Evolutionary conservation across 2,797 vertebrate genomes (phyloP).

Genomic region (Sebastes hopkinsi): DNA sequence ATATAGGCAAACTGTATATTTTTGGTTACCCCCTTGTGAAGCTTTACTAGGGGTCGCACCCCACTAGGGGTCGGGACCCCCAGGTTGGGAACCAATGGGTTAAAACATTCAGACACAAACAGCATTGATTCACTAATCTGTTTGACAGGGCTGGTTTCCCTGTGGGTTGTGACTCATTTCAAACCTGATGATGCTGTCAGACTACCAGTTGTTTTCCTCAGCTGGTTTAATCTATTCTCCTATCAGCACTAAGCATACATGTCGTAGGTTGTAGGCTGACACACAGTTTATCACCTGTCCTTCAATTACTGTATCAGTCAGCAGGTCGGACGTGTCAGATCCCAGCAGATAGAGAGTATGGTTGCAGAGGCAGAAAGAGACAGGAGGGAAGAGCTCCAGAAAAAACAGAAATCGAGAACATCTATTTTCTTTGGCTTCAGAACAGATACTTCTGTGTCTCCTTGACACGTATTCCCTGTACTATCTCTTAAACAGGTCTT

Average conservation of each 20-base stretch:
- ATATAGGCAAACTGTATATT: too few species aligned
- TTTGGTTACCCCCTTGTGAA: too few species aligned
- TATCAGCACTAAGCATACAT: conserved; percentile 21
- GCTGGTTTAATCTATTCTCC: conserved; percentile 27
- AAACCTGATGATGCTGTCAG: conserved; percentile 14
- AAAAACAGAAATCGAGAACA: conserved; percentile 16
- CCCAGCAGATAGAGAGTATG: not conserved
- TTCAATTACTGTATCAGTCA: conserved; percentile 43
- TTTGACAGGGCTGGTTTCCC: conserved; percentile 1
- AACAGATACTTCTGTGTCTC: not conserved
- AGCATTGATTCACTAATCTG: conserved; percentile 12
- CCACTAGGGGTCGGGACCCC: too few species aligned
- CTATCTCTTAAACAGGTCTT: conserved; percentile 16
- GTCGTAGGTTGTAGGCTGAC: conserved; percentile 3
- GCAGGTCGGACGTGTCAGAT: conserved; percentile 18
- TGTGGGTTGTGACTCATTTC: conserved; percentile 26
- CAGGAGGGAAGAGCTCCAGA: not conserved
- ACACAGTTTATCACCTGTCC: conserved; percentile 45
- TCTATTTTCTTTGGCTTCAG: conserved; percentile 19
- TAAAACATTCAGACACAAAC: not conserved
- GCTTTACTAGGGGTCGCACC: too few species aligned
- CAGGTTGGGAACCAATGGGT: not conserved
- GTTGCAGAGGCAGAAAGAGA: not conserved
- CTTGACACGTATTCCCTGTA: conserved; percentile 9
- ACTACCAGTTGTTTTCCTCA: not conserved